Base-by-base conservation (phyloP, 1,140 invertebrate species). In the Pseudomyrmex dendroicus region DNA sequence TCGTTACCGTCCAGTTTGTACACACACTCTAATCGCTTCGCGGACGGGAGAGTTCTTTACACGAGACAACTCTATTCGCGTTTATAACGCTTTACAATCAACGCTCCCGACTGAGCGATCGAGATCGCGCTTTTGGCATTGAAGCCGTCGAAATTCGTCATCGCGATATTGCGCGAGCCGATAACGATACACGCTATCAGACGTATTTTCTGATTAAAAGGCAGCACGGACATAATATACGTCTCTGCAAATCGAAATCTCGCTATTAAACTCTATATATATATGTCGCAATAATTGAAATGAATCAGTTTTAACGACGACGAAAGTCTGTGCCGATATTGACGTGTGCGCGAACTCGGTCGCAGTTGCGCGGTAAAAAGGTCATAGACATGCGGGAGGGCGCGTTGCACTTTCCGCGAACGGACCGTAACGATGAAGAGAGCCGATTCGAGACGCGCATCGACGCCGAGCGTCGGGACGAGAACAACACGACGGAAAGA, bases 381-480 rank as follows among this genome's bases (percentile, higher is more conserved):
- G 54, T 67, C 82, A 64, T 67, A 82, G 82, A 63, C 67, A 61
- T 56, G 72, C 44, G 82, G 68, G 84, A 89, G 68, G 63, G 48
- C 83, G 66, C 83, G 68, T 85, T 83, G 85, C 64, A 57, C 57
- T 85, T 86, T 80, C 70, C 72, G 54, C 67, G 52, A 70, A 20
- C 20, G 25, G n/a, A 54, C 13, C 13, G n/a, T 13, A 52, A 52
- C 15, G 13, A 7, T 20, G 13, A 9, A 17, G 25, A 25, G 62
- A 17, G 0, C 9, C 61, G 63, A 78, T 86, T 61, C 59, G 73
- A 78, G 73, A 70, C 48, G 13, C 54, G 54, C 44, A 25, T 56
- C 52, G 64, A 80, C 76, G 76, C 66, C 76, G 35, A 12, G 44
- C 59, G 76, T 70, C 74, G 52, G 13, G 25, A 74, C 68, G 67